Percentiles rank a stretch among this genome's conserved stretches.
These are phyloP conservation scores for Telmatherina bonti DNA, from an alignment of 2,797 vertebrate species.

Conservation along the genomic window DNA sequence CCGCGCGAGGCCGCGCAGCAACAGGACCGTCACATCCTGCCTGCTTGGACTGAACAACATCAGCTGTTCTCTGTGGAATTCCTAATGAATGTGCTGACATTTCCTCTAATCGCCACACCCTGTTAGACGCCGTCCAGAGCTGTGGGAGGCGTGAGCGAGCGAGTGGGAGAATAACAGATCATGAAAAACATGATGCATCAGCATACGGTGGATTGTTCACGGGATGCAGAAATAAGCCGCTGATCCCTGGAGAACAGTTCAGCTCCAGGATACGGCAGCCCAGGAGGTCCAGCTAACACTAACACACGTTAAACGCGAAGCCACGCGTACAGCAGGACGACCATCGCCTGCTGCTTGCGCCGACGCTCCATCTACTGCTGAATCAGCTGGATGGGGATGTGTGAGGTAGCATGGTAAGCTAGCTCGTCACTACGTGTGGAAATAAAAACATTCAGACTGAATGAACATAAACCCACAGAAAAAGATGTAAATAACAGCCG, in stretches of 20 bases:
- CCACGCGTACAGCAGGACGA: slow-evolving; percentile 73
- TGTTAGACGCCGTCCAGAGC: slow-evolving; percentile 71
- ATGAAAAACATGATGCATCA: slow-evolving; percentile 75
- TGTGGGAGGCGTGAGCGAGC: slow-evolving; percentile 63
- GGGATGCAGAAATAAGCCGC: slow-evolving; percentile 71
- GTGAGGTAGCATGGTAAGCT: too few relatives aligned
- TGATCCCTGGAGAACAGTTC: slow-evolving; percentile 59
- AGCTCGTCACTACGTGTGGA: too few relatives aligned
- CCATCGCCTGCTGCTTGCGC: slow-evolving; percentile 69
- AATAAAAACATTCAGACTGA: too few relatives aligned
- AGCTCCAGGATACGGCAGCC: slow-evolving; percentile 53
- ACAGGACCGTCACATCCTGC: slow-evolving; percentile 51
- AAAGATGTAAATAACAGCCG: too few relatives aligned
- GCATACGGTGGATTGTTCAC: slow-evolving; percentile 70
- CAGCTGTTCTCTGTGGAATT: slow-evolving; percentile 59
- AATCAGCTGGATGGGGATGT: slow-evolving; percentile 31
- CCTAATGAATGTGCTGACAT: slow-evolving; percentile 83
- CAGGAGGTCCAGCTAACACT: slow-evolving; percentile 78
- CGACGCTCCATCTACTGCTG: slow-evolving; percentile 51
- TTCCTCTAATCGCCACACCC: slow-evolving; percentile 75
- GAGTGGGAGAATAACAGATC: slow-evolving; percentile 49
- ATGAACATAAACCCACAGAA: too few relatives aligned
- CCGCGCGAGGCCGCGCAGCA: too few relatives aligned
- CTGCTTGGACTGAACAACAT: slow-evolving; percentile 50
- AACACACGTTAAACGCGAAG: slow-evolving; percentile 77